phyloP scores from a whole-genome alignment of 92 coral and sea anemone genomes.

The Porites cylindrica region DNA sequence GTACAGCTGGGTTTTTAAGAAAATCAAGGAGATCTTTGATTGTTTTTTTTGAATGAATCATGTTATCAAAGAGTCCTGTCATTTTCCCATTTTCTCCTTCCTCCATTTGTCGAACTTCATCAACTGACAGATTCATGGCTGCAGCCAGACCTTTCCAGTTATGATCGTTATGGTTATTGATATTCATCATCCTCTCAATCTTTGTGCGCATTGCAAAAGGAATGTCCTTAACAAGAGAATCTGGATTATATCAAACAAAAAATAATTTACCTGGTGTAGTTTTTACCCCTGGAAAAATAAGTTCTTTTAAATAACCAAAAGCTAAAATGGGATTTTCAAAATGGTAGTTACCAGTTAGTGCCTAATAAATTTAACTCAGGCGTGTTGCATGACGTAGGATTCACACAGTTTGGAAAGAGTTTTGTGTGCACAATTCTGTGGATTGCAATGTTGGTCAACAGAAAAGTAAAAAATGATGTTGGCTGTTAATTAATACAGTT shows the following conservation, averaged over 20 bases:
- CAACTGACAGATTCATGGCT: slow-evolving; percentile 60
- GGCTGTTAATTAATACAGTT: too few relatives aligned
- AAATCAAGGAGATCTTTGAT: slow-evolving; percentile 58
- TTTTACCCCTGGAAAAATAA: neutral
- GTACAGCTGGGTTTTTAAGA: slow-evolving; percentile 31
- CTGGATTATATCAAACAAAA: slow-evolving; percentile 35
- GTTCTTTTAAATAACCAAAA: too few relatives aligned
- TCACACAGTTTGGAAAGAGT: too few relatives aligned
- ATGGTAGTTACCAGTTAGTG: too few relatives aligned
- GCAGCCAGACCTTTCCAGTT: slow-evolving; percentile 86
- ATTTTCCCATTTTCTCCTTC: slow-evolving; percentile 50
- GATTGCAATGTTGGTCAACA: too few relatives aligned
- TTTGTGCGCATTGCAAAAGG: slow-evolving; percentile 51
- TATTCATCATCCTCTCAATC: slow-evolving; percentile 55
- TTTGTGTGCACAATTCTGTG: too few relatives aligned
- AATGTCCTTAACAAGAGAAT: slow-evolving; percentile 70
- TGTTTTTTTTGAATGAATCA: slow-evolving; percentile 57
- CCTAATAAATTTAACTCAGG: too few relatives aligned
- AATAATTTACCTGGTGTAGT: neutral
- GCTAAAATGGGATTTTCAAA: too few relatives aligned
- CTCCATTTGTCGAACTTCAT: slow-evolving; percentile 45
- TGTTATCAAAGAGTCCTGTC: slow-evolving; percentile 68
- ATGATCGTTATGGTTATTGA: slow-evolving; percentile 20
- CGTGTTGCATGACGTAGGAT: too few relatives aligned
- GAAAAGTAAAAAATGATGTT: too few relatives aligned